These are phyloP conservation scores for Zapornia atra DNA, from an alignment of 2,113 vertebrate genomes.

Conservation along the genomic window DNA sequence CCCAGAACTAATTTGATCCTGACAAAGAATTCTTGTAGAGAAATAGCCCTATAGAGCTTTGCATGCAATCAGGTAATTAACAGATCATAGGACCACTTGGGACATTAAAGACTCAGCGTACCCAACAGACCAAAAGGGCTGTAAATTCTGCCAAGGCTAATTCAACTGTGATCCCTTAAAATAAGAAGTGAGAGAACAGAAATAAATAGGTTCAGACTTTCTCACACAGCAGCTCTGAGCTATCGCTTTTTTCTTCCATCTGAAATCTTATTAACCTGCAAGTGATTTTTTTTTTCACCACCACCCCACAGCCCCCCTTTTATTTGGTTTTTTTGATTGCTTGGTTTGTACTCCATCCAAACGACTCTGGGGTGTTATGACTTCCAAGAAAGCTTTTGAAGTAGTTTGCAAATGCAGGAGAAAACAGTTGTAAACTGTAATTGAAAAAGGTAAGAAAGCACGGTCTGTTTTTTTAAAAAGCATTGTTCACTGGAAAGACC, in stretches of 20 bases:
- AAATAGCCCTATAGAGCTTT: not conserved
- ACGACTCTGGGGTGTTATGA: not conserved
- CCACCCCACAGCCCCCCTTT: too few species aligned
- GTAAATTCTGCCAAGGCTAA: not conserved
- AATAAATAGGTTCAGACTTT: constrained; percentile 11
- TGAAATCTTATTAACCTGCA: constrained; percentile 44
- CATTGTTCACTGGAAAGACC: not conserved
- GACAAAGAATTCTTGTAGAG: not conserved
- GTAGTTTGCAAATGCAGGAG: not conserved
- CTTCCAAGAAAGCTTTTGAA: constrained; percentile 40
- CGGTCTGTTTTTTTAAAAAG: not conserved
- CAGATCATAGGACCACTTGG: not conserved
- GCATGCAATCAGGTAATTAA: not conserved
- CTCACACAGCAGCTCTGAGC: constrained; percentile 9
- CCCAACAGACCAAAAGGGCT: not conserved
- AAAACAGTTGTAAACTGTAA: constrained; percentile 42
- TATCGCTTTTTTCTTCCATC: not conserved
- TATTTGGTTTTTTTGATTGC: not conserved
- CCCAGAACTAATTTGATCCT: not conserved
- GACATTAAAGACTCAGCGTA: not conserved
- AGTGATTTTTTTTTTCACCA: not conserved
- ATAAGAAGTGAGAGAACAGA: not conserved
- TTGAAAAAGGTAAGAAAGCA: constrained; percentile 37
- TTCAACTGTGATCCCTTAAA: constrained; percentile 8
- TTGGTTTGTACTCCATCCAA: constrained; percentile 4